A percentile compares a stretch with the other conserved stretches of the same genome.
Evolutionary conservation across 2,797 vertebrate species (phyloP).

Genomic region (Paedocypris micromegethes): DNA sequence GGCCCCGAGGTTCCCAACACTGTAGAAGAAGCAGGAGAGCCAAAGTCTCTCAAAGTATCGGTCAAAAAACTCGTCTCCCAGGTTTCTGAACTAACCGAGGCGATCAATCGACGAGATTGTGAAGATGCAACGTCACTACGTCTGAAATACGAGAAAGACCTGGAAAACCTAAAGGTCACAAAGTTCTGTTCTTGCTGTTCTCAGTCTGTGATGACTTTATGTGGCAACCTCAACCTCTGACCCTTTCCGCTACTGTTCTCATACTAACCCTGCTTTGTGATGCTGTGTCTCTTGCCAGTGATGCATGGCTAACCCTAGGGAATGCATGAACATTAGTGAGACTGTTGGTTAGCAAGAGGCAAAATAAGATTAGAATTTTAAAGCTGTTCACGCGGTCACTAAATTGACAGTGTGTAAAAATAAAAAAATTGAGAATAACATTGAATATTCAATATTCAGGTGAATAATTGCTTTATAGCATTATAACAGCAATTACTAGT

Average conservation of each 20-base stretch:
- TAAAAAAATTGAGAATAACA: no score
- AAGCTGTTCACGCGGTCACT: no score
- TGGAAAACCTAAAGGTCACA: constrained; percentile 80
- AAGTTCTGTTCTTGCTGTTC: constrained; percentile 60
- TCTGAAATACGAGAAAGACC: constrained; percentile 76
- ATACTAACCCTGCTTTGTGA: constrained; percentile 36
- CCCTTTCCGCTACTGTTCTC: constrained; percentile 48
- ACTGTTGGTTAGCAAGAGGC: constrained; percentile 35
- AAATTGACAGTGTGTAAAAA: no score
- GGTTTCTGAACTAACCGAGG: constrained; percentile 64
- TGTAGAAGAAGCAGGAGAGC: constrained; percentile 15
- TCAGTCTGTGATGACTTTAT: constrained; percentile 72
- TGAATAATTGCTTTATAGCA: no score
- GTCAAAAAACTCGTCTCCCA: constrained; percentile 69
- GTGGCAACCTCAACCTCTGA: constrained; percentile 63
- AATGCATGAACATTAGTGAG: constrained; percentile 36
- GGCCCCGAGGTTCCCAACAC: constrained; percentile 18
- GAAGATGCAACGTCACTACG: constrained; percentile 63
- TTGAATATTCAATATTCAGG: no score
- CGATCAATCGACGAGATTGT: constrained; percentile 63
- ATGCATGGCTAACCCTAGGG: constrained; percentile 68
- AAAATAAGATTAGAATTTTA: not conserved
- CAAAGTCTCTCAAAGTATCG: constrained; percentile 58
- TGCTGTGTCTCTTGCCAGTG: constrained; percentile 50
- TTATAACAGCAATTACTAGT: no score